Base-by-base conservation (phyloP, 2,113 vertebrate species). In the Dasyurus viverrinus region DNA sequence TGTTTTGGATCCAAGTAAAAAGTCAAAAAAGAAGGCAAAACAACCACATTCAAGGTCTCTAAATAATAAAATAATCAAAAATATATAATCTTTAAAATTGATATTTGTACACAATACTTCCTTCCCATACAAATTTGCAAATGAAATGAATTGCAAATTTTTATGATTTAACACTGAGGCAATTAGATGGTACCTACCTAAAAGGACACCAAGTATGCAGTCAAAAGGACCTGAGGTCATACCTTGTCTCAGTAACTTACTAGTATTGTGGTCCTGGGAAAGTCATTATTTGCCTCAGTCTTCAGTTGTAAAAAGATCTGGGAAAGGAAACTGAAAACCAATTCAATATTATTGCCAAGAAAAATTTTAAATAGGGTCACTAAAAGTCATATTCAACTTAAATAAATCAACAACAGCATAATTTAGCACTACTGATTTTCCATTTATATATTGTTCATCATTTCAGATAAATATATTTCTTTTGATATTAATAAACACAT, bases 341-440 rank as follows among this genome's bases (percentile, higher is more conserved):
- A 12, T 68, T 30, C 12, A 68, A 3, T 36, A 68, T 36, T 27
- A 25, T 36, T 68, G 60, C 30, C 60, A 68, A 68, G 30, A 68
- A 68, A 68, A 68, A 68, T 2, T 3, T 0, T 14, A 68, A 68
- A 16, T 68, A 14, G 60, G 3, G 4, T 14, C 60, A 68, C 60
- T 36, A 36, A 68, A 27, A 68, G 30, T 16, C 16, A 30, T 68
- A 36, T 30, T 36, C 14, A 4, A 68, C 3, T 60, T 30, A 14
- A 68, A 36, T 68, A 27, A 68, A 30, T 68, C 4, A 68, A 36
- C 12, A 36, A 36, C 3, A 68, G 0, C 30, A 68, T 68, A 68
- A 68, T 97, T 94, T 97, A 93, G 96, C 54, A 96, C 47, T 92
- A 94, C 95, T 97, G 97, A 97, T 96, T 97, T 53, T 96, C 92